A percentile compares a stretch with the other conserved stretches of the same genome.
phyloP scores from a whole-genome alignment of 1,140 invertebrate species.

The Acromyrmex echinatior region DNA sequence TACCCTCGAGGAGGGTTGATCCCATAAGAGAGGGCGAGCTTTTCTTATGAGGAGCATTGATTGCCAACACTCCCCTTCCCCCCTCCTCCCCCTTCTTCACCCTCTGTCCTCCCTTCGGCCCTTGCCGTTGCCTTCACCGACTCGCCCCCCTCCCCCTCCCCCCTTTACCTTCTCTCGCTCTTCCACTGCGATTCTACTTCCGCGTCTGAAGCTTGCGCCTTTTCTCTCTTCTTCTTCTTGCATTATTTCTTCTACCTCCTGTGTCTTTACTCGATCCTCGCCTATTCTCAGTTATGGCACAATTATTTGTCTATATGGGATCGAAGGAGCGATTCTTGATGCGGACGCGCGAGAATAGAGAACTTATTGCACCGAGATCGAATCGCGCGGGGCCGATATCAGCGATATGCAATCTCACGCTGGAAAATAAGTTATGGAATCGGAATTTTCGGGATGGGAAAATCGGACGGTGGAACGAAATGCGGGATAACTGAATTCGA shows the following conservation, averaged over 20 bases:
- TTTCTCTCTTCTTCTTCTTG: slow-evolving; percentile 31
- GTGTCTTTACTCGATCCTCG: slow-evolving; percentile 20
- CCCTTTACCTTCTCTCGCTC: slow-evolving; percentile 17
- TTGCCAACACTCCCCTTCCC: slow-evolving; percentile 84
- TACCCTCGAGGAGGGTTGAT: slow-evolving; percentile 79
- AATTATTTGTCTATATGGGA: slow-evolving; percentile 52
- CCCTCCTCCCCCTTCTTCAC: neutral
- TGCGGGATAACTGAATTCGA: slow-evolving; percentile 9
- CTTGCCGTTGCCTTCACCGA: neutral
- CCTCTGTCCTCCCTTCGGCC: slow-evolving; percentile 15
- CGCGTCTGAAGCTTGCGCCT: neutral
- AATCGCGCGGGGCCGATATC: slow-evolving; percentile 28
- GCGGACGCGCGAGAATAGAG: slow-evolving; percentile 35
- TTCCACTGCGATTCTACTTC: slow-evolving; percentile 14
- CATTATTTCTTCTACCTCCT: slow-evolving; percentile 37
- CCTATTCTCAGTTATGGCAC: slow-evolving; percentile 30
- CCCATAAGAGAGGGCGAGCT: slow-evolving; percentile 83
- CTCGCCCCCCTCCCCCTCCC: neutral
- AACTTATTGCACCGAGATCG: slow-evolving; percentile 41
- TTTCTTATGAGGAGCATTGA: slow-evolving; percentile 86
- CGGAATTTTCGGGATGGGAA: slow-evolving; percentile 30
- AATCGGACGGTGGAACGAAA: neutral
- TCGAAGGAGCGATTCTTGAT: neutral
- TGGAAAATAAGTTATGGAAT: slow-evolving; percentile 29
- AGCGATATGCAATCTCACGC: slow-evolving; percentile 35